These are phyloP conservation scores for Liopterus haemorrhoidalis DNA, from an alignment of 2,888 invertebrate genomes.

Conservation along the genomic window DNA sequence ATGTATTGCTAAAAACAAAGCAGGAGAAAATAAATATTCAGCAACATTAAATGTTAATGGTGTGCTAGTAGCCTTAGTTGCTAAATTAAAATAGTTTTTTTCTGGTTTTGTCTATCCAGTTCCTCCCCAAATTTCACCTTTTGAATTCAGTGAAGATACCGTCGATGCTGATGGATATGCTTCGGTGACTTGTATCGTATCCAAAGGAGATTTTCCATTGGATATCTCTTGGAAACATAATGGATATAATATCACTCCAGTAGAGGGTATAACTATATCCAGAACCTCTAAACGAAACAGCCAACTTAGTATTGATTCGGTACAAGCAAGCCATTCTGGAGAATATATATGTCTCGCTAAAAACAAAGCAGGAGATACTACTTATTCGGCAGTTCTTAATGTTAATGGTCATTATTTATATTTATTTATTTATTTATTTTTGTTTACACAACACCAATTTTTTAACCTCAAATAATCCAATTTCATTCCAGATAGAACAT, in stretches of 20 bases:
- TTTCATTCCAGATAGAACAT: no score
- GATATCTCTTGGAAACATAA: conserved; percentile 66
- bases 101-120: conserved; percentile 39
- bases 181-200: conserved; percentile 60
- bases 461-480: no score
- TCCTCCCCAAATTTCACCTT: conserved; percentile 58
- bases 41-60: conserved; percentile 43
- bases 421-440: no score
- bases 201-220: conserved; percentile 66
- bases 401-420: conserved; percentile 56
- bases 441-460: no score
- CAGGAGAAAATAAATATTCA: conserved; percentile 52
- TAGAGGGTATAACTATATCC: conserved; percentile 40
- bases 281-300: conserved; percentile 52
- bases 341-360: conserved; percentile 60
- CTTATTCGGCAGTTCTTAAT: conserved; percentile 49
- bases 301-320: conserved; percentile 46
- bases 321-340: conserved; percentile 59
- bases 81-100: conserved; percentile 2
- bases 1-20: conserved; percentile 56
- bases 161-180: conserved; percentile 59
- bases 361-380: conserved; percentile 51
- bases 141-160: conserved; percentile 35
- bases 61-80: conserved; percentile 22
- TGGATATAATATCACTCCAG: conserved; percentile 55